Evolutionary conservation across 2,797 vertebrate species (phyloP).

Genomic region (Luscinia megarhynchos): DNA sequence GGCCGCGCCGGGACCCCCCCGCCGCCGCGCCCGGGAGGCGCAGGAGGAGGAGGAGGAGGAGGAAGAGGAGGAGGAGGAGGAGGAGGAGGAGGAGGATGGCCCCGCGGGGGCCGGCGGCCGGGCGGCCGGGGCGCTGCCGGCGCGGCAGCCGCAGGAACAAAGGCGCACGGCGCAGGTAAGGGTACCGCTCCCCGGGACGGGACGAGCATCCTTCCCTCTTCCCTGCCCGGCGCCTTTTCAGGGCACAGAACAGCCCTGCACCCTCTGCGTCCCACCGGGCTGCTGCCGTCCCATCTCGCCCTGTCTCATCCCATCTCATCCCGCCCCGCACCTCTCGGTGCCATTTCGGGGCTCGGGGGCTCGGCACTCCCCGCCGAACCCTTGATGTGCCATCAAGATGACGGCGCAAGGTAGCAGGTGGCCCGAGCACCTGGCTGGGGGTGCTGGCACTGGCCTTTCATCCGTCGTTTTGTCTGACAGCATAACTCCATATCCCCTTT

Average conservation of each 20-base stretch:
- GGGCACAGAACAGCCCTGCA: not conserved
- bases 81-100: not conserved
- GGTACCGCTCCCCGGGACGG: not conserved
- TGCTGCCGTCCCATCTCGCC: not conserved
- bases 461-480: not conserved
- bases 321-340: not conserved
- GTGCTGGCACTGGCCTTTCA: not conserved
- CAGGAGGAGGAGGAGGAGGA: not conserved
- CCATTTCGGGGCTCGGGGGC: no score
- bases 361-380: not conserved
- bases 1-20: not conserved
- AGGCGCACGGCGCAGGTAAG: constrained; percentile 42
- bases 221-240: not conserved
- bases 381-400: not conserved
- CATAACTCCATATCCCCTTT: not conserved
- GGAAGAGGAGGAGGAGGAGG: not conserved
- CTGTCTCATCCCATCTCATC: not conserved
- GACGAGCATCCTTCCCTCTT: not conserved
- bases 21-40: not conserved
- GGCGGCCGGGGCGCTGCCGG: not conserved
- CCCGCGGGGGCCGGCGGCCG: not conserved
- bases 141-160: constrained; percentile 4
- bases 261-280: not conserved
- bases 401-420: not conserved
- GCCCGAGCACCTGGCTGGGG: not conserved